Conservation (phyloP, 2,113 vertebrate genomes). For the Mungos mungo region DNA sequence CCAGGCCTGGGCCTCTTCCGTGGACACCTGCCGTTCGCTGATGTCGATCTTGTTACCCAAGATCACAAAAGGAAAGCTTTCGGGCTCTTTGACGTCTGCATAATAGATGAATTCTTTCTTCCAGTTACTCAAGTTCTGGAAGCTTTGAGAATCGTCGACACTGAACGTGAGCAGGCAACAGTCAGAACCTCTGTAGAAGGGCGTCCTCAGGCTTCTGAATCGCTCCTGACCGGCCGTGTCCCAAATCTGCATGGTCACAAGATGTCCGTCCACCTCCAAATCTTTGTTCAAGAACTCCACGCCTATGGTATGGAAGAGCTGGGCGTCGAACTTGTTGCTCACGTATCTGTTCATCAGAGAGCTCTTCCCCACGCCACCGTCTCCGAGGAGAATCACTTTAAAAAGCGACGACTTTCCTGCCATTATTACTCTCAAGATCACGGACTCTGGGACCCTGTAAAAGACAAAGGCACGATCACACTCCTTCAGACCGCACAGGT, state of each 20-base stretch:
- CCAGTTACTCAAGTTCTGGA: conserved; percentile 96
- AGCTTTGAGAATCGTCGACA: conserved; percentile 96
- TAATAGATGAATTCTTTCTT: conserved; percentile 99
- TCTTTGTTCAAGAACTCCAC: conserved; percentile 98
- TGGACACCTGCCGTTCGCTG: conserved; percentile 91
- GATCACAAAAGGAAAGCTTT: conserved; percentile 95
- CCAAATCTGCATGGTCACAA: conserved; percentile 98
- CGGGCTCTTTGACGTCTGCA: conserved; percentile 95
- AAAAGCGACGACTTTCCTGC: conserved; percentile 93
- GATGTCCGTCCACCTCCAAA: conserved; percentile 94
- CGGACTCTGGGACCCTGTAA: conserved; percentile 79
- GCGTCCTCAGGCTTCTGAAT: conserved; percentile 96
- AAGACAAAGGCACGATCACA: conserved; percentile 61
- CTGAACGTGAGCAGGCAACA: conserved; percentile 98
- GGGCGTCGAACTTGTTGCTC: conserved; percentile 96
- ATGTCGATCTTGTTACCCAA: conserved; percentile 97
- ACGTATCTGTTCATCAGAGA: conserved; percentile 99
- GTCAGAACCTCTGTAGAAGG: conserved; percentile 97
- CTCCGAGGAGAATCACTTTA: conserved; percentile 97
- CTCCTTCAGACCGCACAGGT: not conserved
- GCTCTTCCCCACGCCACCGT: conserved; percentile 97
- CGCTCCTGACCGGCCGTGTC: conserved; percentile 98
- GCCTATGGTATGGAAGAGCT: conserved; percentile 97
- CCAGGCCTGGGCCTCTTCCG: conserved; percentile 94
- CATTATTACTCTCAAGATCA: conserved; percentile 84